A percentile compares a stretch with the other conserved stretches of the same genome.
Evolutionary conservation across 92 coral and sea anemone genomes (phyloP).

Genomic region (Zoanthus sociatus): DNA sequence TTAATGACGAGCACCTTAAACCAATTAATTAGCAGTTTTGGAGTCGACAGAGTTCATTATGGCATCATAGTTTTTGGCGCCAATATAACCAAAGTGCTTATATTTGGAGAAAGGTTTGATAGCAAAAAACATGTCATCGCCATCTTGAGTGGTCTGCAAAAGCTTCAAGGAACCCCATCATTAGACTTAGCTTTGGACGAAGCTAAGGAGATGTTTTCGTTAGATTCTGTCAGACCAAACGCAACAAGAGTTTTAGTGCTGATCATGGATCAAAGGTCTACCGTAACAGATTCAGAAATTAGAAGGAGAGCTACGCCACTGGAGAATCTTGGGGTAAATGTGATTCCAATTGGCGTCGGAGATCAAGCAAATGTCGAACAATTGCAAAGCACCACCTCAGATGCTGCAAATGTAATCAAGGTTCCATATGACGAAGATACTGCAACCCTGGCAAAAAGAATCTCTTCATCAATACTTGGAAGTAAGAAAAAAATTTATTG

Average conservation of each 20-base stretch:
- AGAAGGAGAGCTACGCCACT: constrained; percentile 57
- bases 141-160: neutral
- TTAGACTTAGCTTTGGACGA: constrained; percentile 47
- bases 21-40: constrained; percentile 9
- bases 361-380: constrained; percentile 62
- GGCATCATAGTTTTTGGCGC: constrained; percentile 35
- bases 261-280: constrained; percentile 73
- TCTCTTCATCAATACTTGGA: constrained; percentile 43
- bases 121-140: constrained; percentile 1
- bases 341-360: constrained; percentile 82
- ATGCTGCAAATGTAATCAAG: constrained; percentile 44
- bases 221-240: constrained; percentile 49
- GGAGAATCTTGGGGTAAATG: constrained; percentile 58
- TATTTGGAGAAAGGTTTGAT: constrained; percentile 6
- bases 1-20: constrained; percentile 18
- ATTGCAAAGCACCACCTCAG: constrained; percentile 30
- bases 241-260: constrained; percentile 49
- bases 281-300: constrained; percentile 51
- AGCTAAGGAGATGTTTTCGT: constrained; percentile 36
- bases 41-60: constrained; percentile 29
- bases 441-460: constrained; percentile 35
- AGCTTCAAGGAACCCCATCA: constrained; percentile 50
- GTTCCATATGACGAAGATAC: constrained; percentile 40
- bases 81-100: neutral
- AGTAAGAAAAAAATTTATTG: constrained; percentile 16